phyloP scores from a whole-genome alignment of 2,113 vertebrate species.

The Xiphophorus hellerii region DNA sequence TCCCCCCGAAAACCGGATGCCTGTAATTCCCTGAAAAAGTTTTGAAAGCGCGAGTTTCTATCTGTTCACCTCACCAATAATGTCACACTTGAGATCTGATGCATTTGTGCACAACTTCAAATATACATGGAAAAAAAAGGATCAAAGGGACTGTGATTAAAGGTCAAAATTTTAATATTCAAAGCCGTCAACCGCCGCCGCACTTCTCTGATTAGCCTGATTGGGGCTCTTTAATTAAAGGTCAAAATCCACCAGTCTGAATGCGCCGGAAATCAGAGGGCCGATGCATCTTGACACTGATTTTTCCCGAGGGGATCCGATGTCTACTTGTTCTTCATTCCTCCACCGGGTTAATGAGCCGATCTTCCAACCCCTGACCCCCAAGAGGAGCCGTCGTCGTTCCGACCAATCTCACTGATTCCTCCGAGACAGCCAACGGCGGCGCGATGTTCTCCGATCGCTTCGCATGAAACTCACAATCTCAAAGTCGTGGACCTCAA shows the following conservation, averaged over 20 bases:
- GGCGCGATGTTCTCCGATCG: not conserved
- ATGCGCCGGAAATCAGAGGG: slow-evolving; percentile 48
- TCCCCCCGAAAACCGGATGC: slow-evolving; percentile 92
- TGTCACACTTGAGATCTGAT: slow-evolving; percentile 1
- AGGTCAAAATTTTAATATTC: slow-evolving; percentile 55
- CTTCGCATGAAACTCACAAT: slow-evolving; percentile 82
- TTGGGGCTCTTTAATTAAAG: slow-evolving; percentile 62
- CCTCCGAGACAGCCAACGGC: not conserved
- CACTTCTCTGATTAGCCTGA: slow-evolving; percentile 57
- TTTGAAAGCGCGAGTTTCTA: not conserved
- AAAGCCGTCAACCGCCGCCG: slow-evolving; percentile 48
- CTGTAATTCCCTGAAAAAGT: slow-evolving; percentile 87
- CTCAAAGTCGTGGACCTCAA: slow-evolving; percentile 94
- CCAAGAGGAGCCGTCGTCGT: slow-evolving; percentile 16
- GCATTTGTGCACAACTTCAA: not conserved
- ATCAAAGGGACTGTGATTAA: slow-evolving; percentile 46
- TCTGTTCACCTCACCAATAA: not conserved
- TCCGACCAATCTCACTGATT: slow-evolving; percentile 32
- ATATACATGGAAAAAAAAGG: not conserved
- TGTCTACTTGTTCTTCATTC: slow-evolving; percentile 42
- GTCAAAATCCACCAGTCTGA: slow-evolving; percentile 58
- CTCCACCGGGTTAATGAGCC: slow-evolving; percentile 17
- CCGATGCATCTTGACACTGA: slow-evolving; percentile 47
- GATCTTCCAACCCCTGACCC: not conserved
- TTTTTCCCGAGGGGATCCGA: slow-evolving; percentile 44